These are phyloP conservation scores for Halocynthia roretzi DNA, from an alignment of 23 tunicate genomes.

Conservation along the genomic window DNA sequence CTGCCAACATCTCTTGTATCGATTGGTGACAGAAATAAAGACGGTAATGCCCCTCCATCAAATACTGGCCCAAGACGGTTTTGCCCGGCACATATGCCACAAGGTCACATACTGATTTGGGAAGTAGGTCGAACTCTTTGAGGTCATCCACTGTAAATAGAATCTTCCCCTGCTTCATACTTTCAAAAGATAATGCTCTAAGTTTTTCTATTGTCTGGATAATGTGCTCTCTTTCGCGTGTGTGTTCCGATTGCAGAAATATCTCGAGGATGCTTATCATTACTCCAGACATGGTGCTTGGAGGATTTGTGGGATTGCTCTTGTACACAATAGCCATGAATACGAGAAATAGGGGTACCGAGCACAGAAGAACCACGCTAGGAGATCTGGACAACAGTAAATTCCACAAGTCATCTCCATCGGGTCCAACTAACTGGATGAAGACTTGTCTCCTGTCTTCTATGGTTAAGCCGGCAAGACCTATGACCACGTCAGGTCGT, in stretches of 20 bases:
- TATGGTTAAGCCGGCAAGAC: too few relatives aligned
- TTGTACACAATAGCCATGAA: neutral
- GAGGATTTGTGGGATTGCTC: neutral
- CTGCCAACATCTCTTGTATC: too few relatives aligned
- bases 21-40: too few relatives aligned
- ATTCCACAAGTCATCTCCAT: too few relatives aligned
- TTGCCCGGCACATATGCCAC: neutral
- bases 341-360: neutral
- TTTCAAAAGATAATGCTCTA: neutral
- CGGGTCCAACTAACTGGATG: too few relatives aligned
- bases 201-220: neutral
- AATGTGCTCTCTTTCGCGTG: neutral
- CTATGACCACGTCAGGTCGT: too few relatives aligned
- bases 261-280: neutral
- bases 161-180: neutral
- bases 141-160: neutral
- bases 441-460: too few relatives aligned
- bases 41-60: too few relatives aligned
- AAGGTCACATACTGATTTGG: neutral
- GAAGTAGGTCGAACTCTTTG: neutral
- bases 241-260: neutral
- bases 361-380: too few relatives aligned
- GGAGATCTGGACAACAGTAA: too few relatives aligned
- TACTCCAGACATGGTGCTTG: neutral
- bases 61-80: too few relatives aligned